Evolutionary conservation across 2,888 invertebrate species (phyloP), one percentile per base, ranked within the genome.

Genomic region (Eristalinus sepulchralis): DNA sequence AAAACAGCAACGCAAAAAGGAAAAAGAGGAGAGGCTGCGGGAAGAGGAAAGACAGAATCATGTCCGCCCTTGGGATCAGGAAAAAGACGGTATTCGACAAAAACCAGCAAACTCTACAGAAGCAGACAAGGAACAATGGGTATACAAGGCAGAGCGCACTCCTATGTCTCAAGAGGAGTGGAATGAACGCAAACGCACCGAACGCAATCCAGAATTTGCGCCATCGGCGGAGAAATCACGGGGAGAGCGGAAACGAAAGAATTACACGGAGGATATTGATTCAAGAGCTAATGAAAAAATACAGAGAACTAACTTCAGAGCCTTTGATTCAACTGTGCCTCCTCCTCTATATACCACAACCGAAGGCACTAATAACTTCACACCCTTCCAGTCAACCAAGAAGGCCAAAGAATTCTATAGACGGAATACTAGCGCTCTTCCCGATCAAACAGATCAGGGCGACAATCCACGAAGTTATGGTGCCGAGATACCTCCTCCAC

Each of bases 141-240:
- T 89, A 5, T 93, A 92, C 72, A 91, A 90, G 67, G 89, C 91
- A 0, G 92, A 93, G 79, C 89, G 91, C 2, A 81, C 89, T 63
- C 92, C 91, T 22, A 91, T 93, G 91, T 91, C 92, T 1, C 92
- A 93, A 77, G 92, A 91, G 67, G 89, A 93, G 79, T 93, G 93
- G 93, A 92, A 92, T 81, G 91, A 92, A 34, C 95, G 96, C 89
- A 95, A 96, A 91, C 94, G 98, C 88, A 93, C 93, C 71, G 95
- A 96, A 90, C 94, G 98, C 88, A 93, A 94, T 27, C 90, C 94
- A 0, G 97, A 97, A 91, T 98, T 98, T 93, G 97, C 97, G 0
- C 98, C 98, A 3, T 64, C 88, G 2, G 72, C 88, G 0, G 90
- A 91, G 17, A 64, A 70, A 27, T 57, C 82, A 20, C 33, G 63